Conservation (phyloP, 1,140 invertebrate species). For the Manduca sexta region DNA sequence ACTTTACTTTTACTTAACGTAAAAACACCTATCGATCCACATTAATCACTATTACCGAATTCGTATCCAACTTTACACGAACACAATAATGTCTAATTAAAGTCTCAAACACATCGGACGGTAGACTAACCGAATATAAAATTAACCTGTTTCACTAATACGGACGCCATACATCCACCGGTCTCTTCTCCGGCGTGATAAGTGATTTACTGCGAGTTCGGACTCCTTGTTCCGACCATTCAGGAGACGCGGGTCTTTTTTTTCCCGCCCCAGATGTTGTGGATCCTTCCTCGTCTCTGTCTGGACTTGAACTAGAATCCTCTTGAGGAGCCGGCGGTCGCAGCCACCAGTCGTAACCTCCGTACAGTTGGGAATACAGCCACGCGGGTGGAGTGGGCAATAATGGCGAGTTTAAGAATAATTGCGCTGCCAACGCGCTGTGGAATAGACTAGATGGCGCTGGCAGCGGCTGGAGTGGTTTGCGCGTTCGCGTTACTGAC, state of each 20-base stretch:
- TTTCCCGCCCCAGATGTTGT: constrained; percentile 62
- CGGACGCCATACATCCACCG: constrained; percentile 76
- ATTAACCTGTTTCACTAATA: constrained; percentile 50
- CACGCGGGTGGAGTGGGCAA: constrained; percentile 82
- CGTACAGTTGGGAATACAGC: constrained; percentile 82
- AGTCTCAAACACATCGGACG: constrained; percentile 29
- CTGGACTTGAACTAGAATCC: constrained; percentile 58
- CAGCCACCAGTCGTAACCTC: constrained; percentile 77
- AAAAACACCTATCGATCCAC: constrained; percentile 59
- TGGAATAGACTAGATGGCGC: constrained; percentile 75
- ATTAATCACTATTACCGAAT: constrained; percentile 52
- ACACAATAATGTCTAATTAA: constrained; percentile 15
- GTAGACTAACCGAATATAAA: constrained; percentile 22
- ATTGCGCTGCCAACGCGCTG: constrained; percentile 78
- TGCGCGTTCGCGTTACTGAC: constrained; percentile 62
- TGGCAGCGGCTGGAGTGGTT: constrained; percentile 61
- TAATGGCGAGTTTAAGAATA: constrained; percentile 81
- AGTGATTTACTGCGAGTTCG: constrained; percentile 63
- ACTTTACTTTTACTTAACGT: constrained; percentile 65
- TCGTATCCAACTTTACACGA: constrained; percentile 32
- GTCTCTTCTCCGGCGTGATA: constrained; percentile 58
- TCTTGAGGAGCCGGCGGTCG: constrained; percentile 68
- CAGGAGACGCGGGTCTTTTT: constrained; percentile 61
- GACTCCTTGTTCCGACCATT: constrained; percentile 56
- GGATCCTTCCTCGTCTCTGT: constrained; percentile 57